These are phyloP conservation scores for Ranitomeya variabilis DNA, from an alignment of 2,113 vertebrate genomes.

Conservation along the genomic window DNA sequence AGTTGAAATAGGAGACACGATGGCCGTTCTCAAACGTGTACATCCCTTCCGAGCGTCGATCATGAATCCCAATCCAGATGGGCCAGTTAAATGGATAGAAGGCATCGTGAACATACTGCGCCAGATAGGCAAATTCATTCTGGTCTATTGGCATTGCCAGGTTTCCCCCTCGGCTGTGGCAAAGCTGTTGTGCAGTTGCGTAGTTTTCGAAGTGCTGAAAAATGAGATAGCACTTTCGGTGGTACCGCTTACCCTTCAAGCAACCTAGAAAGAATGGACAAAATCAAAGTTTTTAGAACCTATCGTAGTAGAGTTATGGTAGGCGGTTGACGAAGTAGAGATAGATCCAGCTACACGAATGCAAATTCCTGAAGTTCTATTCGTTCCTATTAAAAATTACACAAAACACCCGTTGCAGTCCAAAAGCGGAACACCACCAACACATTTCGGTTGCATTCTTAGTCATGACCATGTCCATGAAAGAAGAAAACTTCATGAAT, in stretches of 20 bases:
- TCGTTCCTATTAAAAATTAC: too few relatives aligned
- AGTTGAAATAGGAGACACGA: constrained; percentile 84
- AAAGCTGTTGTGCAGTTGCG: constrained; percentile 75
- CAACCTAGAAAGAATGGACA: constrained; percentile 72
- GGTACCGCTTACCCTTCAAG: constrained; percentile 78
- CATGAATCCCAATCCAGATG: constrained; percentile 86
- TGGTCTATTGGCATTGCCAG: constrained; percentile 84
- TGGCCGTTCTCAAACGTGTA: constrained; percentile 85
- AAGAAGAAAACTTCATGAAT: too few relatives aligned
- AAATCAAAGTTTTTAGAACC: background rate
- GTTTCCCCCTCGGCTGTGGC: constrained; percentile 78
- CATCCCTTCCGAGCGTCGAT: constrained; percentile 81
- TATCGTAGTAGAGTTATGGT: background rate
- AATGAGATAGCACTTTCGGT: constrained; percentile 84
- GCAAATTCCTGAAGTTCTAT: too few relatives aligned
- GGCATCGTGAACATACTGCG: constrained; percentile 76
- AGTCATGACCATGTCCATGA: too few relatives aligned
- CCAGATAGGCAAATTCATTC: constrained; percentile 78
- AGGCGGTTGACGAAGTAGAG: background rate
- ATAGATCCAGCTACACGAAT: too few relatives aligned
- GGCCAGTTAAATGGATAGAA: constrained; percentile 87
- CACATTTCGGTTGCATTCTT: too few relatives aligned
- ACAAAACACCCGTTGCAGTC: too few relatives aligned
- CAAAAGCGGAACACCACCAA: too few relatives aligned
- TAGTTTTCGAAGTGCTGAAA: constrained; percentile 79